These are phyloP conservation scores for Belonocnema kinseyi DNA, from an alignment of 1,140 invertebrate genomes.

Conservation along the genomic window DNA sequence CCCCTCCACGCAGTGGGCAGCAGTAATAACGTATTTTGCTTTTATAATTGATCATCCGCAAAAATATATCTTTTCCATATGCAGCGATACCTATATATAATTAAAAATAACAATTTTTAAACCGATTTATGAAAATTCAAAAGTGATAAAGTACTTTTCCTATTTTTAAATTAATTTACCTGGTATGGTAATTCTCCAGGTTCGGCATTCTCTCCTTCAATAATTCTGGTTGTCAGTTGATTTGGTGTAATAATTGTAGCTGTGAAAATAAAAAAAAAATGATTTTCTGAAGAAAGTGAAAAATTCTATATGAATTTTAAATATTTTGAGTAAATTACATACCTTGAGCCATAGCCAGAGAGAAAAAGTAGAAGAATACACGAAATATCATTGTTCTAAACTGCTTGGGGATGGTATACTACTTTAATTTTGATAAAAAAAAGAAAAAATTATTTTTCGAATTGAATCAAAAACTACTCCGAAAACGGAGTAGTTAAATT, in stretches of 20 bases:
- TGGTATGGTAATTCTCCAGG: neutral
- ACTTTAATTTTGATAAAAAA: too few species aligned
- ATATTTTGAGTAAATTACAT: too few species aligned
- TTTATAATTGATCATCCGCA: neutral
- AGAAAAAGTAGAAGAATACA: too few species aligned
- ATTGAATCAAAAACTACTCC: too few species aligned
- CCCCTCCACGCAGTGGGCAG: neutral
- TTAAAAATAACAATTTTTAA: neutral
- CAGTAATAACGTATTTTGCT: neutral
- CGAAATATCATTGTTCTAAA: too few species aligned
- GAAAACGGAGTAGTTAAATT: too few species aligned
- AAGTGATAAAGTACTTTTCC: neutral
- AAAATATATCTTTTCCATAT: neutral
- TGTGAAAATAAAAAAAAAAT: neutral
- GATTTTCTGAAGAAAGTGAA: too few species aligned
- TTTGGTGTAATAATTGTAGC: neutral
- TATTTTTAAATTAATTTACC: neutral
- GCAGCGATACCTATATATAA: neutral
- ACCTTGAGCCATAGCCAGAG: too few species aligned
- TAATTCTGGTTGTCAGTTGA: neutral
- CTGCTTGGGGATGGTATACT: too few species aligned
- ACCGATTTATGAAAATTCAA: neutral
- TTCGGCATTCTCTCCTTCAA: neutral
- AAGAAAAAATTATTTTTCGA: too few species aligned
- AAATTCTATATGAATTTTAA: too few species aligned